Base-by-base conservation (phyloP, 2,797 vertebrate species). In the Manis javanica region DNA sequence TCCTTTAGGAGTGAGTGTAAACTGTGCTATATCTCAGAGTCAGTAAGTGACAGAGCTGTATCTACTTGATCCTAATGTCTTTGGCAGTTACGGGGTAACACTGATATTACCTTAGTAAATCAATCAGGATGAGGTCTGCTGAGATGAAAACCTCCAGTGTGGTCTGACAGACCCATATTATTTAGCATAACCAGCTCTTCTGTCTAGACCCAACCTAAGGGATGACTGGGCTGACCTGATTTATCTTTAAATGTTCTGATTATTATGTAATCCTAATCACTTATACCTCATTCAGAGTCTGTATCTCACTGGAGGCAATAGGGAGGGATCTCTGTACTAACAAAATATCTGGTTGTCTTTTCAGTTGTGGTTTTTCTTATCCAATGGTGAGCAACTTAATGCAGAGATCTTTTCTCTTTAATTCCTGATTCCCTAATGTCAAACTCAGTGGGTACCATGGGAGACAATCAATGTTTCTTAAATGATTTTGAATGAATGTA, bases 371-470 rank as follows among this genome's bases (percentile, higher is more conserved):
- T 59, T 96, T 96, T 94, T 23, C 51, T 78, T 78, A 4, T 34
- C 51, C 15, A 31, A 15, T 19, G 39, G 42, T 74, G 85, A 85
- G 59, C 61, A 75, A 55, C 21, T 84, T 66, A 57, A 72, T 9
- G 14, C 23, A 39, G 39, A 31, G 23, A 91, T 84, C n/a, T 14
- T 90, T 87, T 93, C 21, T 59, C 24, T 92, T 97, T 57, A 72
- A 49, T 87, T 90, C n/a, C 82, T 51, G 6, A 31, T 61, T 86
- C 29, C 5, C 4, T 23, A 46, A 16, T 29, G 55, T 68, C 37
- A 74, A 78, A 82, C 31, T 84, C 31, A 37, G 29, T 64, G 82
- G 78, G 11, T 66, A 51, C 0, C 0, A 3, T 42, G 59, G 61
- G 74, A 59, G n/a, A 34, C 53, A 86, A 16, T 81, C 39, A 55